These are phyloP conservation scores for Cervus canadensis DNA, from an alignment of 2,113 vertebrate genomes.

Conservation along the genomic window DNA sequence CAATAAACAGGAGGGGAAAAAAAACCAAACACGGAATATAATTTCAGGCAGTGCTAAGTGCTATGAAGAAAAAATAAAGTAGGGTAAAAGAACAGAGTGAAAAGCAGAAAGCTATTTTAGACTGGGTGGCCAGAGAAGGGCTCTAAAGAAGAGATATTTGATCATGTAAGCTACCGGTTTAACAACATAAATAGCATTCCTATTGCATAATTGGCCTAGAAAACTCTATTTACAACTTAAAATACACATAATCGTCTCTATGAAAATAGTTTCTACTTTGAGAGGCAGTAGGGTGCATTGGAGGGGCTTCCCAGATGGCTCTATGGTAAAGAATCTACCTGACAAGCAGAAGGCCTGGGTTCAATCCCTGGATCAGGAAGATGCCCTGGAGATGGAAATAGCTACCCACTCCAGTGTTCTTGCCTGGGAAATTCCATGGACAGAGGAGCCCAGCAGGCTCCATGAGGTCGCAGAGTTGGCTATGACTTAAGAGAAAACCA, in stretches of 20 bases:
- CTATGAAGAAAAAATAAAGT: neutral
- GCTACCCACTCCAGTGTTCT: neutral
- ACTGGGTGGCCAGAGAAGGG: neutral
- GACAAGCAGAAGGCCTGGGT: neutral
- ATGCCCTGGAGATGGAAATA: neutral
- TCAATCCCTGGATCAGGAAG: neutral
- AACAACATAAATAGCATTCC: neutral
- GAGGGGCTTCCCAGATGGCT: neutral
- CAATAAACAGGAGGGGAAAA: neutral
- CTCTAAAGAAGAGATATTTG: neutral
- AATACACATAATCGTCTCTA: neutral
- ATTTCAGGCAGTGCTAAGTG: neutral
- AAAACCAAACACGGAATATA: neutral
- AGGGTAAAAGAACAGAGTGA: neutral
- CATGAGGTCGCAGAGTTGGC: neutral
- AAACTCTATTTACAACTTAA: slow-evolving; percentile 33
- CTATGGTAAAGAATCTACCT: neutral
- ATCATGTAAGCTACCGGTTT: neutral
- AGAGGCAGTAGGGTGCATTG: neutral
- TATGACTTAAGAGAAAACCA: neutral
- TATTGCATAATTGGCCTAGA: neutral
- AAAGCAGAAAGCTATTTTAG: neutral
- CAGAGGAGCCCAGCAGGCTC: neutral
- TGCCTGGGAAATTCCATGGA: neutral
- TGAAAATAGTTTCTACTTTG: neutral